Evolutionary conservation across 2,113 vertebrate genomes (phyloP).

Genomic region (Entelurus aequoreus): DNA sequence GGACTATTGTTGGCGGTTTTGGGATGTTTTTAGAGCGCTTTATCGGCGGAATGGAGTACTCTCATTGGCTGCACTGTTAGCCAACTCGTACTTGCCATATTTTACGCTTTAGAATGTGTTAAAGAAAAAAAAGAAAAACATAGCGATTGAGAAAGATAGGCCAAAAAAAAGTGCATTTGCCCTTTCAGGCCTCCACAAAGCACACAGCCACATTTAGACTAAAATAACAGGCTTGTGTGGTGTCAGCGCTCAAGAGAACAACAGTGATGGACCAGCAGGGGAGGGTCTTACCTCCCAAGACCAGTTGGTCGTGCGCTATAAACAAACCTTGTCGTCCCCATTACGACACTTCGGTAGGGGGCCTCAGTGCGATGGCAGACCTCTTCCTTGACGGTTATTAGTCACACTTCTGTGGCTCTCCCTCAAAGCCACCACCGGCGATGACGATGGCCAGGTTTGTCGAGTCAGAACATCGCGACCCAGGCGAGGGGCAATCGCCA

Average conservation of each 20-base stretch:
- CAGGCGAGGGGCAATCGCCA: slow-evolving; percentile 63
- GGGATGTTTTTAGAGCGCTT: too few species aligned
- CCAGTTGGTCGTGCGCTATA: slow-evolving; percentile 39
- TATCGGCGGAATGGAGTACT: too few species aligned
- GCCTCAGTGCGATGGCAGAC: slow-evolving; percentile 66
- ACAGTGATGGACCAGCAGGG: slow-evolving; percentile 11
- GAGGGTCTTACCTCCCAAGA: slow-evolving; percentile 20
- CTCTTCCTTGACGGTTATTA: slow-evolving; percentile 71
- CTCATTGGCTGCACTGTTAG: too few species aligned
- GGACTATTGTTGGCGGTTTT: too few species aligned
- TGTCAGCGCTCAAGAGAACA: slow-evolving; percentile 42
- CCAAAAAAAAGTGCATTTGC: too few species aligned
- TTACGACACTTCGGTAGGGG: slow-evolving; percentile 52
- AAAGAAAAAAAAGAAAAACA: too few species aligned
- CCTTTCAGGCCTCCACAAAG: too few species aligned
- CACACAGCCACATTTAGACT: too few species aligned
- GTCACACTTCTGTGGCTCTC: slow-evolving; percentile 57
- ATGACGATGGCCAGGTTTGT: slow-evolving; percentile 74
- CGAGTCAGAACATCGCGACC: slow-evolving; percentile 65
- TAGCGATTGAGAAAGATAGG: too few species aligned
- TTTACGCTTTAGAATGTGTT: too few species aligned
- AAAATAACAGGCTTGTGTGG: slow-evolving; percentile 2
- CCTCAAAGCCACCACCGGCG: slow-evolving; percentile 58
- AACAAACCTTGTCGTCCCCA: slow-evolving; percentile 53
- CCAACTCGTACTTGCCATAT: too few species aligned